A percentile compares a stretch with the other conserved stretches of the same genome.
Conservation (phyloP, 2,113 vertebrate species). For the Indicator indicator region DNA sequence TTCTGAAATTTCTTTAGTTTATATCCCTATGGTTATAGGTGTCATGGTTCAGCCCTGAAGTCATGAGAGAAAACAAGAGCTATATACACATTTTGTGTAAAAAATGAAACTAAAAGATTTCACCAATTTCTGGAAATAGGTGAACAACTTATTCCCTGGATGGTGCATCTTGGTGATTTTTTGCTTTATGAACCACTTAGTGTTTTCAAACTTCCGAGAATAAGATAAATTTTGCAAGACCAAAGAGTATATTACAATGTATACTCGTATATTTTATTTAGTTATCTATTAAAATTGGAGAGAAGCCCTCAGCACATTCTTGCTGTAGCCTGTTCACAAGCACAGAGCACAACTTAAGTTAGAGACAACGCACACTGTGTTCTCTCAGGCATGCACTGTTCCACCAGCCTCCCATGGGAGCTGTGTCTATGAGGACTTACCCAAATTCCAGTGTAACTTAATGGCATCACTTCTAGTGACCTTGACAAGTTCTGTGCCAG, state of each 20-base stretch:
- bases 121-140: neutral
- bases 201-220: neutral
- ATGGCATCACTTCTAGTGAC: neutral
- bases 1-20: conserved; percentile 48
- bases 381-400: neutral
- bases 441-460: neutral
- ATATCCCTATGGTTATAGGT: conserved; percentile 25
- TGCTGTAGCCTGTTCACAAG: neutral
- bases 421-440: rapidly evolving
- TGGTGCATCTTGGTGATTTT: neutral
- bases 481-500: neutral
- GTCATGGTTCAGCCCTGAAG: conserved; percentile 13
- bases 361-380: rapidly evolving
- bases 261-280: neutral
- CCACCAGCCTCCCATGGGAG: rapidly evolving
- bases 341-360: neutral
- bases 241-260: neutral
- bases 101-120: neutral
- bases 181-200: neutral
- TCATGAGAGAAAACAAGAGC: neutral
- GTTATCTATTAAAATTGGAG: neutral
- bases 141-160: neutral
- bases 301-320: neutral
- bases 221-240: neutral
- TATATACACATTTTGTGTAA: neutral